A percentile compares a stretch with the other conserved stretches of the same genome.
Evolutionary conservation across 2,113 vertebrate species (phyloP).

Genomic region (Struthio camelus): DNA sequence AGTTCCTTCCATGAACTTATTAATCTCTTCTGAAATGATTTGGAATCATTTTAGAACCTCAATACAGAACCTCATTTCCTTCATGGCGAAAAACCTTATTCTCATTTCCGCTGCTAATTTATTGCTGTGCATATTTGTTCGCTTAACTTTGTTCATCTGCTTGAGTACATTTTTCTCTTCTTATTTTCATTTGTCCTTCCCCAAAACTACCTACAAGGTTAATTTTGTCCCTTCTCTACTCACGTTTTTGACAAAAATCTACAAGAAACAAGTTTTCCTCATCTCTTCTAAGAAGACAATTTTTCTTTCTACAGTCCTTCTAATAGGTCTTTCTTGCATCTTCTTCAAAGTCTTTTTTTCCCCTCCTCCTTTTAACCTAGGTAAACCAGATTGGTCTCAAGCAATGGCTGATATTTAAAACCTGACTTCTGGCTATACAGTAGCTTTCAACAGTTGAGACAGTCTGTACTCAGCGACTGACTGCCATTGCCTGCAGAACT

Average conservation of each 20-base stretch:
- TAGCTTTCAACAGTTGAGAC: not conserved
- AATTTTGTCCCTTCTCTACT: not conserved
- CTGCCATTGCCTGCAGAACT: not conserved
- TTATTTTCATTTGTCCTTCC: not conserved
- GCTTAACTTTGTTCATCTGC: not conserved
- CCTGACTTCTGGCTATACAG: not conserved
- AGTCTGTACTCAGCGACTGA: not conserved
- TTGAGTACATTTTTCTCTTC: not conserved
- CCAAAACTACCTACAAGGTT: not conserved
- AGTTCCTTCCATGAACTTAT: not conserved
- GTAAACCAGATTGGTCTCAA: not conserved
- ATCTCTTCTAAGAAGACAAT: not conserved
- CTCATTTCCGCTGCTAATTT: not conserved
- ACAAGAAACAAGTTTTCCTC: not conserved
- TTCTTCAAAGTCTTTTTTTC: not conserved
- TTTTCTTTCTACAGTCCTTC: not conserved
- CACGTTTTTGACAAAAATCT: not conserved
- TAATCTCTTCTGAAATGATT: not conserved
- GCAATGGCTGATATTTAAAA: not conserved
- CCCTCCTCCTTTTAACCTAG: not conserved
- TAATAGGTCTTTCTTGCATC: not conserved
- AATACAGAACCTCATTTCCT: not conserved
- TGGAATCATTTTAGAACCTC: not conserved
- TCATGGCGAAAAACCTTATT: not conserved
- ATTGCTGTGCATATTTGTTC: not conserved